Evolutionary conservation across 2,797 vertebrate species (phyloP).

Genomic region (Emys orbicularis): DNA sequence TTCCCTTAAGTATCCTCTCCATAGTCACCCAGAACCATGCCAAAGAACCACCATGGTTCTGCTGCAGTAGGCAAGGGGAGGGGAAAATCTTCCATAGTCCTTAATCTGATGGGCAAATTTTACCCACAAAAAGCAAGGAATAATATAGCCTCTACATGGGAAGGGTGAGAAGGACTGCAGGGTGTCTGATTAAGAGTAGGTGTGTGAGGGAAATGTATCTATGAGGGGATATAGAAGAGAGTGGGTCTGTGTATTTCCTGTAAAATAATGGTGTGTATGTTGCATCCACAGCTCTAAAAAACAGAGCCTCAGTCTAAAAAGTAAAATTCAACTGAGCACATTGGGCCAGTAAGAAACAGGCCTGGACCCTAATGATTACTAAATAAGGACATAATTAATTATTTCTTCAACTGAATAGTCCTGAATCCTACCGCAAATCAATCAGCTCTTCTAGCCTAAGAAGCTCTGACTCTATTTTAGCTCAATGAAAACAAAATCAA

Average conservation of each 20-base stretch:
- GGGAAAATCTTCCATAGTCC: not conserved
- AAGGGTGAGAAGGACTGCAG: not conserved
- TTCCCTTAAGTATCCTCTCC: not conserved
- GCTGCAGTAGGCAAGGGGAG: not conserved
- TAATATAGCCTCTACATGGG: not conserved
- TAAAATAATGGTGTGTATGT: not conserved
- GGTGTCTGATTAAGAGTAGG: not conserved
- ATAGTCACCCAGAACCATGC: not conserved
- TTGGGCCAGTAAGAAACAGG: slow-evolving; percentile 62
- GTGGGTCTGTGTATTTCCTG: not conserved
- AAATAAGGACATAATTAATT: slow-evolving; percentile 92
- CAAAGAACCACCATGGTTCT: not conserved
- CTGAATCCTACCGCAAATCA: slow-evolving; percentile 93
- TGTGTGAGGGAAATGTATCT: not conserved
- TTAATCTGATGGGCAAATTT: not conserved
- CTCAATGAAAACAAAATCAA: slow-evolving; percentile 96
- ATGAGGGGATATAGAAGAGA: not conserved
- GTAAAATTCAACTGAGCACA: slow-evolving; percentile 52
- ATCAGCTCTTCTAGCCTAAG: slow-evolving; percentile 88
- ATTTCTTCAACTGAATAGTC: slow-evolving; percentile 91
- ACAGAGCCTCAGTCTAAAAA: not conserved
- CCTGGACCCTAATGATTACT: slow-evolving; percentile 81
- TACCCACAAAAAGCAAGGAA: not conserved
- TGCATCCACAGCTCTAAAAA: slow-evolving; percentile 1
- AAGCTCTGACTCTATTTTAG: slow-evolving; percentile 94